Evolutionary conservation across 2,797 vertebrate species (phyloP).

Genomic region (Thaleichthys pacificus): DNA sequence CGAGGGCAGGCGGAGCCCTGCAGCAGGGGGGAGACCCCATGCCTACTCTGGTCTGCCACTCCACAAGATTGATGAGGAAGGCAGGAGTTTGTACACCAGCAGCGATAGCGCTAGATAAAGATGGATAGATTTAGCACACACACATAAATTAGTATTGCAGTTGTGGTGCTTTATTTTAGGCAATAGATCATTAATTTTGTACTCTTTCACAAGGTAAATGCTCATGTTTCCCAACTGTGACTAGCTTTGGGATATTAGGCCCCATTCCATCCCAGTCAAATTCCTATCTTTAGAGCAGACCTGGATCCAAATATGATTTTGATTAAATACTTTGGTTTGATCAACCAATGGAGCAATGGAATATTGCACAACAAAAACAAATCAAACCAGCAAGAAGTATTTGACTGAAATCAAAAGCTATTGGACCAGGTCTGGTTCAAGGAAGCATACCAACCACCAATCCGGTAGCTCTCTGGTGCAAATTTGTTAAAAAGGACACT

Average conservation of each 20-base stretch:
- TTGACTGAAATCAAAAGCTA: neutral
- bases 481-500: slow-evolving; percentile 12
- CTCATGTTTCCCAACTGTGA: slow-evolving; percentile 17
- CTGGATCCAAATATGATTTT: neutral
- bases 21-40: slow-evolving; percentile 78
- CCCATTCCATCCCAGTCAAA: neutral
- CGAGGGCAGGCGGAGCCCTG: slow-evolving; percentile 80
- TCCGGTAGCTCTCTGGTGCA: neutral
- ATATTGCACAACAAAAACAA: neutral
- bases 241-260: slow-evolving; percentile 9
- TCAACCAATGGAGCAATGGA: neutral
- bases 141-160: slow-evolving; percentile 12
- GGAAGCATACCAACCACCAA: slow-evolving; percentile 6
- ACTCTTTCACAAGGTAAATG: slow-evolving; percentile 15
- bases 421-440: neutral
- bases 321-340: neutral
- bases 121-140: neutral
- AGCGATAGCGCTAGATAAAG: neutral
- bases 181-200: slow-evolving; percentile 18
- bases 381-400: neutral
- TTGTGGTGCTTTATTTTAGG: slow-evolving; percentile 37
- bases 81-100: slow-evolving; percentile 19
- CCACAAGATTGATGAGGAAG: slow-evolving; percentile 80
- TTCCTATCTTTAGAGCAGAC: neutral
- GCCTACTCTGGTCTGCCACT: slow-evolving; percentile 86